Evolutionary conservation across 2,888 invertebrate genomes (phyloP).

Genomic region (Aplocera efformata): DNA sequence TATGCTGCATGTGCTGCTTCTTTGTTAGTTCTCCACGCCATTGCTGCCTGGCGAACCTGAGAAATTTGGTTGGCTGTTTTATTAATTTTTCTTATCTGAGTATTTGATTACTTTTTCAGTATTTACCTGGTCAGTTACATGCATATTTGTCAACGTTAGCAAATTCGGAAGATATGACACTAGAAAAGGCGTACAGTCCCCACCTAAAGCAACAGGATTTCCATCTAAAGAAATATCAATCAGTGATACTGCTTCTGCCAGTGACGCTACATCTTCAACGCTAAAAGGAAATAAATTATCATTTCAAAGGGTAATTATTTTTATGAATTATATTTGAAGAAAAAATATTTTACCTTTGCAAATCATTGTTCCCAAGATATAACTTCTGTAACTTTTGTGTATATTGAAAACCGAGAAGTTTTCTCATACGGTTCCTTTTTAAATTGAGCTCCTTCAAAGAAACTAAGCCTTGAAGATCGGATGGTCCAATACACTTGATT

Average conservation of each 20-base stretch:
- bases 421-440: conserved; percentile 90
- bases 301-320: neutral
- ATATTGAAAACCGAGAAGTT: conserved; percentile 89
- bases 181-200: conserved; percentile 90
- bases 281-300: conserved; percentile 54
- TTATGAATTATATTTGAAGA: no score
- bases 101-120: neutral
- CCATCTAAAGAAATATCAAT: conserved; percentile 93
- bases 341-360: conserved; percentile 81
- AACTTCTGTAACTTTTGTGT: conserved; percentile 88
- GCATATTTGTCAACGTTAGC: conserved; percentile 87
- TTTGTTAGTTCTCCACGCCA: conserved; percentile 89
- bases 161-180: conserved; percentile 90
- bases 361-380: conserved; percentile 90
- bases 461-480: conserved; percentile 88
- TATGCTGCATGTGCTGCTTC: conserved; percentile 86
- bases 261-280: conserved; percentile 91
- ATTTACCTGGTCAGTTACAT: conserved; percentile 85
- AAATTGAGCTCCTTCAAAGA: conserved; percentile 93
- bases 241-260: conserved; percentile 88
- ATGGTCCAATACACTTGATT: conserved; percentile 86
- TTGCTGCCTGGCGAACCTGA: conserved; percentile 85
- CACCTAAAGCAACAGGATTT: conserved; percentile 89
- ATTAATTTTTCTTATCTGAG: neutral
- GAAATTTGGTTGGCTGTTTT: neutral